Conservation (phyloP, 1,140 invertebrate species). For the Drosophila saltans region DNA sequence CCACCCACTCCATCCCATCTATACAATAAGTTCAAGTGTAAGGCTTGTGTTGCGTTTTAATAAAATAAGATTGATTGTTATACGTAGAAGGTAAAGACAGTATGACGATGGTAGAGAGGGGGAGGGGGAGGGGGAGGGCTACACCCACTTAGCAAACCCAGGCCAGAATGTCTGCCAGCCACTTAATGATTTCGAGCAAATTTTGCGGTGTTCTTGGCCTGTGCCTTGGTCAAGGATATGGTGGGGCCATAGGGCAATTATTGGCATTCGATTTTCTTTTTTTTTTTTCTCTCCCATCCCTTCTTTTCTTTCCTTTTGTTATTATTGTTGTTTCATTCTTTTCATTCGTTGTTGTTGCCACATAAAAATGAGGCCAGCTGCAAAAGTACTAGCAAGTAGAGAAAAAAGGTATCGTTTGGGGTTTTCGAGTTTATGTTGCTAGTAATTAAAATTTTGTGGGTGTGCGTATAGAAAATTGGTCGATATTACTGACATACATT, state of each 20-base stretch:
- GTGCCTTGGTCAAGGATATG: constrained; percentile 51
- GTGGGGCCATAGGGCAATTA: constrained; percentile 49
- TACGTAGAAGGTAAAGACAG: constrained; percentile 14
- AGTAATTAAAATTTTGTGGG: constrained; percentile 45
- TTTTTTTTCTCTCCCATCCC: constrained; percentile 31
- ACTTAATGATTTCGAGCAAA: constrained; percentile 63
- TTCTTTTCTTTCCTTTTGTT: not conserved
- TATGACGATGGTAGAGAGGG: not conserved
- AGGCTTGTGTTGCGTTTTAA: constrained; percentile 39
- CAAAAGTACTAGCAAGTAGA: not conserved
- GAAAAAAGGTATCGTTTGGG: not conserved
- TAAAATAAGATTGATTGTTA: constrained; percentile 74
- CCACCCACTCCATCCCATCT: not conserved
- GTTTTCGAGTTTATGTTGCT: constrained; percentile 32
- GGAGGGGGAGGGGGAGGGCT: not conserved
- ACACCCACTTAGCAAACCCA: too few species aligned
- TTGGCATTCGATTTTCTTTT: constrained; percentile 30
- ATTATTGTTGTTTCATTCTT: constrained; percentile 17
- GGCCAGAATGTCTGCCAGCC: constrained; percentile 20
- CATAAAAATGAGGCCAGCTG: constrained; percentile 12
- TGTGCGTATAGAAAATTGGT: constrained; percentile 16
- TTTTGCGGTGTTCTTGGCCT: constrained; percentile 20
- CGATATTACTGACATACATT: constrained; percentile 28
- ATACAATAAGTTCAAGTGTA: constrained; percentile 31
- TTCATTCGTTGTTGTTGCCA: constrained; percentile 3